Conservation (phyloP, 2,113 vertebrate species). For the Thymallus thymallus region DNA sequence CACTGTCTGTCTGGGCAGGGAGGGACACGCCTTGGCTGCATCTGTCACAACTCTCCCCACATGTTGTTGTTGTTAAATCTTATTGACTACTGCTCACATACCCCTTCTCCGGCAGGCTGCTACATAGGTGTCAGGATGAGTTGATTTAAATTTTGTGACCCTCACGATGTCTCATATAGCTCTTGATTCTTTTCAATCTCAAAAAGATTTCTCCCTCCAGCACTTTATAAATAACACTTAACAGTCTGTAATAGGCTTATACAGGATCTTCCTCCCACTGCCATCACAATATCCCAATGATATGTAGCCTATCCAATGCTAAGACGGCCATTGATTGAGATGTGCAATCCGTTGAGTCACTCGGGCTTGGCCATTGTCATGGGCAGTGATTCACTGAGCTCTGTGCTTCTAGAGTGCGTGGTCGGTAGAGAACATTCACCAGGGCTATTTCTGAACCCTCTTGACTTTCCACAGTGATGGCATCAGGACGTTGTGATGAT, state of each 20-base stretch:
- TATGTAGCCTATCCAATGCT: background rate
- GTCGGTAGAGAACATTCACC: no score
- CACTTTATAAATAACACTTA: background rate
- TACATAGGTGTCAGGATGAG: no score
- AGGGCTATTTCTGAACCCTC: background rate
- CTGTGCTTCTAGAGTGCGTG: background rate
- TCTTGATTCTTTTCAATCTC: background rate
- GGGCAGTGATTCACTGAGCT: conserved; percentile 10
- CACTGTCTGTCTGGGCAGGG: no score
- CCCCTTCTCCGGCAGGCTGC: no score
- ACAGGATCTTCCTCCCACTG: background rate
- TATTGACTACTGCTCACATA: no score
- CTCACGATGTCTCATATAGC: no score
- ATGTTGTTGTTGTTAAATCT: no score
- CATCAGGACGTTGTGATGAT: no score
- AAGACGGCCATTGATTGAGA: background rate
- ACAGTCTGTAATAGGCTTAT: background rate
- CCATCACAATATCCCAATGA: conserved; percentile 1
- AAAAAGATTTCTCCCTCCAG: background rate
- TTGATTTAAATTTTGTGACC: no score
- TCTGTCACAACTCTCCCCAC: no score
- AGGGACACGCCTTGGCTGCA: no score
- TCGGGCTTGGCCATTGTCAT: background rate
- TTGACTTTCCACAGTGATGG: no score
- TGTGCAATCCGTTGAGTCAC: conserved; percentile 17